Percentiles rank a stretch among this genome's conserved stretches.
Conservation (phyloP, 2,113 vertebrate genomes). For the Mohoua ochrocephala region DNA sequence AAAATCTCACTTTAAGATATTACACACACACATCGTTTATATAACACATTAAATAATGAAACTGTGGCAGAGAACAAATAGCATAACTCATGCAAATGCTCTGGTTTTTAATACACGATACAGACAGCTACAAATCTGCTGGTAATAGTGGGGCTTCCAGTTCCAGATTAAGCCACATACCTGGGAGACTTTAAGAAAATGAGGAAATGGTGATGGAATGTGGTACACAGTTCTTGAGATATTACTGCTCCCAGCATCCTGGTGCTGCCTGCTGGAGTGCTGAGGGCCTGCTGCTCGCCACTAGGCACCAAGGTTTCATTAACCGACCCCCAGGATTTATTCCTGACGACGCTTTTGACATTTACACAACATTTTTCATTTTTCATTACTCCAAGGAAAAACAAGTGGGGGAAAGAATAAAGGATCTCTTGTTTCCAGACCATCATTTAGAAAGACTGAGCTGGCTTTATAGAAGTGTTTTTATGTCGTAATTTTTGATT, state of each 20-base stretch:
- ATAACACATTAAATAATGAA: not conserved
- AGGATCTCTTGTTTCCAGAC: conserved; percentile 18
- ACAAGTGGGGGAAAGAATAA: conserved; percentile 3
- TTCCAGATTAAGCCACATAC: not conserved
- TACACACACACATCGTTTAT: not conserved
- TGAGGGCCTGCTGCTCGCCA: conserved; percentile 21
- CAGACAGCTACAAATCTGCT: not conserved
- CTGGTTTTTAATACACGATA: accelerated
- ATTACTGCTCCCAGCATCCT: conserved; percentile 52
- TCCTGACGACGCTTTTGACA: conserved; percentile 68
- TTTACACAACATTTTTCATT: conserved; percentile 63
- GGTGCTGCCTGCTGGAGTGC: conserved; percentile 4
- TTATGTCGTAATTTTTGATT: conserved; percentile 43
- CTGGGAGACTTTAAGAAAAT: conserved; percentile 3
- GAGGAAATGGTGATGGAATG: conserved; percentile 39
- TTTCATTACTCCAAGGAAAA: conserved; percentile 68
- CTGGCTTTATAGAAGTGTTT: conserved; percentile 17
- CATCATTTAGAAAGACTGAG: conserved; percentile 30
- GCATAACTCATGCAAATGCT: not conserved
- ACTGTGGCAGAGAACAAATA: not conserved
- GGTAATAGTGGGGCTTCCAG: not conserved
- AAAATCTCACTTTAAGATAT: not conserved
- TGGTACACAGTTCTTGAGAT: conserved; percentile 24
- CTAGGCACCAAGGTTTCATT: conserved; percentile 69
- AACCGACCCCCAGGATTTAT: conserved; percentile 67